A percentile compares a stretch with the other conserved stretches of the same genome.
These are phyloP conservation scores for Myiotriccus ornatus DNA, from an alignment of 2,797 vertebrate species.

Conservation along the genomic window DNA sequence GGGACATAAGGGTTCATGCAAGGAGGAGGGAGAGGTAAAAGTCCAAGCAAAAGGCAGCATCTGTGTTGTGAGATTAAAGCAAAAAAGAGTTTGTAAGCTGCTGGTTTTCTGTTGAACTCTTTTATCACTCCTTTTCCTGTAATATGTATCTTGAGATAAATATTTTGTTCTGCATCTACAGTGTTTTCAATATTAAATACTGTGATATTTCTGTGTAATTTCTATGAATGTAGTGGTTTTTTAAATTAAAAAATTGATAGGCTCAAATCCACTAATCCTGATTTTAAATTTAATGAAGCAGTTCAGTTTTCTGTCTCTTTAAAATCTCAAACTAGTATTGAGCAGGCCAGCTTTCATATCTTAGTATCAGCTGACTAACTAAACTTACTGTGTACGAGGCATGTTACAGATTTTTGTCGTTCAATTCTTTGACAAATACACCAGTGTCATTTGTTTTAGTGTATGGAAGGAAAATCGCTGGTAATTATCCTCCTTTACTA, in stretches of 20 bases:
- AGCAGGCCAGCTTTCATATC: not conserved
- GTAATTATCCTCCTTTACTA: conserved; percentile 19
- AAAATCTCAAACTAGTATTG: not conserved
- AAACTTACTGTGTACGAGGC: not conserved
- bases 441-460: not conserved
- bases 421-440: not conserved
- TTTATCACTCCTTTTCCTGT: not conserved
- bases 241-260: not conserved
- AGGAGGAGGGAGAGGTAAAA: not conserved
- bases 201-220: not conserved
- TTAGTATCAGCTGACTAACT: conserved; percentile 19
- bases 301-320: not conserved
- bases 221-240: not conserved
- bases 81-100: not conserved
- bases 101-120: not conserved
- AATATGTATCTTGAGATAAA: not conserved
- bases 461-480: not conserved
- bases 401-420: conserved; percentile 33
- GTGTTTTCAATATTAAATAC: not conserved
- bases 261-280: not conserved
- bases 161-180: not conserved
- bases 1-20: not conserved
- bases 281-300: not conserved
- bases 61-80: not conserved
- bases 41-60: not conserved